Base-by-base conservation (phyloP, 2,113 vertebrate species). In the Chlorodrepanis virens region DNA sequence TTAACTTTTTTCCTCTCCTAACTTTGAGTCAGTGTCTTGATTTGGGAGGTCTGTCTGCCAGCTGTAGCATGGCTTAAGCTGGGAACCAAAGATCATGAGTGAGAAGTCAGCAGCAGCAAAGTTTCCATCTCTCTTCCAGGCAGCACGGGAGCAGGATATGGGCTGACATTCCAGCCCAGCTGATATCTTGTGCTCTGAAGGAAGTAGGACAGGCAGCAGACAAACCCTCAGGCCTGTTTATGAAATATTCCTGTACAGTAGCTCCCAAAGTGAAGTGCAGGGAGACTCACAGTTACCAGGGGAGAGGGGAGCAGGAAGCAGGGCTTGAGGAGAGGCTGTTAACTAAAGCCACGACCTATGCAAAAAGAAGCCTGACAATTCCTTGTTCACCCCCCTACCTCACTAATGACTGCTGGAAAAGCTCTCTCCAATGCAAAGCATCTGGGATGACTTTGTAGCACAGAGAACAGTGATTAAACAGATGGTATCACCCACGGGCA, bases 191-290 rank as follows among this genome's bases (percentile, higher is more conserved):
- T 61, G 69, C 87, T 82, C 70, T 63, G 74, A 31, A 82, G 81
- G 94, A 96, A 96, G 83, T 89, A 95, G 96, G 72, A 49, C 68
- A 93, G 52, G 72, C 86, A 95, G 79, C 94, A 96, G 90, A 90
- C 92, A 89, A 93, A 90, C 60, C 94, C 92, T 96, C 69, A 24
- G 94, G 94, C 79, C 79, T 84, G 40, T 40, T 92, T 68, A 29
- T 89, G 85, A 96, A 86, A 92, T 81, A 45, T 25, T 67, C 68
- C 37, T 60, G 9, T 92, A 39, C 68, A 35, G 56, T 27, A 76
- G 65, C 80, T 94, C 56, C 86, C 49, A 5, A 52, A 78, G 61
- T 25, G 39, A 54, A 70, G 28, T 3, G 18, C 7, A 24, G 85
- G 47, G 40, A 92, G 52, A 40, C 47, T 83, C 68, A 29, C 35